Base-by-base conservation (phyloP, 2,797 vertebrate genomes). In the Macropodus opercularis region DNA sequence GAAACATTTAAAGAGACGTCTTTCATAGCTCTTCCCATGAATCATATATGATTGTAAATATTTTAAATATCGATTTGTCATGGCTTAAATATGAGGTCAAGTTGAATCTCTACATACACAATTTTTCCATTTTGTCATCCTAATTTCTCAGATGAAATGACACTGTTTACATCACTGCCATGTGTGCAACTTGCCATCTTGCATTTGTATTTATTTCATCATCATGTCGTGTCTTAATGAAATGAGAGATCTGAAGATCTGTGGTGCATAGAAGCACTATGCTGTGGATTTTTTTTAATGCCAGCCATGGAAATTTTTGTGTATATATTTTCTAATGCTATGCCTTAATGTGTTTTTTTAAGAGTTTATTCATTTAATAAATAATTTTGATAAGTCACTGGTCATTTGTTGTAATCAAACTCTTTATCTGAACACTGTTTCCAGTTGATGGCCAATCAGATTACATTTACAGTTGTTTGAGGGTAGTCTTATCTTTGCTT, bases 301-400 rank as follows among this genome's bases (percentile, higher is more conserved):
- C 36, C 59, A 67, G 53, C 44, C 43, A 41, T 38, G 18, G 63
- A 44, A 49, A 43, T 17, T 66, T 84, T 71, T 77, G n/a, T 84
- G 48, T 80, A 69, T 77, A 80, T 81, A 69, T 72, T 74, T 65
- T 34, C 42, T 69, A 8, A 70, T 48, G 9, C 26, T 68, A 44
- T 71, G 50, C 66, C 49, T 69, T 15, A 21, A 48, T 85, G 71
- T 72, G 69, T 85, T 80, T 78, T 80, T 83, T 52, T 76, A 76
- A 76, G 70, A 66, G 55, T 72, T 81, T 67, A 75, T 72, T 70
- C 65, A 80, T 79, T 73, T 68, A 86, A 83, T 87, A 85, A 85
- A 89, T 80, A 75, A 77, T 43, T 64, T 72, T 76, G 52, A 67
- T 61, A 49, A 68, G 15, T 53, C 34, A 23, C 8, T 38, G 34